phyloP scores from a whole-genome alignment of 2,888 invertebrate species.

The Monoplex corrugatus region DNA sequence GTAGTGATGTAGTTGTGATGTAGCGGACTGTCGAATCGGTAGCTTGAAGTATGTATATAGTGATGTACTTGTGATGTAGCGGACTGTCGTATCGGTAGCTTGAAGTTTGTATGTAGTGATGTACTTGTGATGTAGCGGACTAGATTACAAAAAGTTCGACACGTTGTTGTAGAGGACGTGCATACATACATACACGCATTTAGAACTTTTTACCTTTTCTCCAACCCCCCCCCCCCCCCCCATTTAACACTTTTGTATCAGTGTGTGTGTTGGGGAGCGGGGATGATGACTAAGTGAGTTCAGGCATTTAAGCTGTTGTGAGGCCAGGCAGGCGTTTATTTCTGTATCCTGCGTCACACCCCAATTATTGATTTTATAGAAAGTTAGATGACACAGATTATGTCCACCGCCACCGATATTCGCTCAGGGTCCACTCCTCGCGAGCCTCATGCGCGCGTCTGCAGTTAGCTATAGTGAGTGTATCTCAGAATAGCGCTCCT shows the following conservation, averaged over 20 bases:
- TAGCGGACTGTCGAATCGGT: no score
- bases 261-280: not conserved
- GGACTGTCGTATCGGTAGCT: no score
- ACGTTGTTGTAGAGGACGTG: not conserved
- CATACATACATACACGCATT: not conserved
- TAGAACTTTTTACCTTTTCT: no score
- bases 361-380: conserved; percentile 50
- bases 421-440: conserved; percentile 13
- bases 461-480: conserved; percentile 44
- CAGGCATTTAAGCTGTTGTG: conserved; percentile 29
- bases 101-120: not conserved
- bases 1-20: no score
- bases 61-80: no score
- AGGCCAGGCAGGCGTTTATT: conserved; percentile 43
- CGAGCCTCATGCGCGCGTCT: conserved; percentile 47
- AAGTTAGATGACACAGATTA: conserved; percentile 52
- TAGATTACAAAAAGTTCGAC: not conserved
- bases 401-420: conserved; percentile 50
- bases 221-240: not conserved
- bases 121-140: no score
- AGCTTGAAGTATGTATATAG: no score
- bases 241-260: not conserved
- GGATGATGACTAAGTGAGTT: conserved; percentile 16
- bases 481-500: not conserved
- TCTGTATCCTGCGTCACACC: conserved; percentile 50